These are phyloP conservation scores for Cacatua alba DNA, from an alignment of 2,113 vertebrate species.

Conservation along the genomic window DNA sequence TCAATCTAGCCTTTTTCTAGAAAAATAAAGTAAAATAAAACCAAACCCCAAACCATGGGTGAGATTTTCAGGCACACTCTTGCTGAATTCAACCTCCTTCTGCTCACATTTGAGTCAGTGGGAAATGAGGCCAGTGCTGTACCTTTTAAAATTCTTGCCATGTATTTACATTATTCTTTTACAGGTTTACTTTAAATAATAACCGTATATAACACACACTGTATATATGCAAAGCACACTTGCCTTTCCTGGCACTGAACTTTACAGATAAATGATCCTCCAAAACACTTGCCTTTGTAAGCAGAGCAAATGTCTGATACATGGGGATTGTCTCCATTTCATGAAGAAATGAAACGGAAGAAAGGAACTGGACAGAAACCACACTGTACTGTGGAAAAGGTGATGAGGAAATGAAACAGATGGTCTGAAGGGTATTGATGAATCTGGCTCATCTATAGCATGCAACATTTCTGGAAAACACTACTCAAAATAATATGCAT, in stretches of 20 bases:
- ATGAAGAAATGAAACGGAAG: neutral
- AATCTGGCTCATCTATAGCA: neutral
- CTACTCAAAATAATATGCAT: neutral
- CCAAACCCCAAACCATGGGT: neutral
- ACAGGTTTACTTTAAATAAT: slow-evolving; percentile 30
- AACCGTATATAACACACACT: neutral
- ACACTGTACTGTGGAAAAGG: neutral
- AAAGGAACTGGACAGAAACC: slow-evolving; percentile 6
- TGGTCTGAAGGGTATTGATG: neutral
- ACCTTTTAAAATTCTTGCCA: slow-evolving; percentile 31
- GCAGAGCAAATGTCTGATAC: neutral
- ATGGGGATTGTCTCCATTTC: neutral
- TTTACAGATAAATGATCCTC: neutral
- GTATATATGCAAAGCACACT: neutral
- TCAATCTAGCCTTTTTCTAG: neutral
- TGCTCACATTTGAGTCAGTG: neutral
- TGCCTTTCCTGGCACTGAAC: neutral
- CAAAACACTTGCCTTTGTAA: neutral
- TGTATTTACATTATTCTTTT: slow-evolving; percentile 41
- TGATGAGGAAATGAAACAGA: slow-evolving; percentile 29
- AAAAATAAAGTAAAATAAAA: neutral
- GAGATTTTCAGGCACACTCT: slow-evolving; percentile 23
- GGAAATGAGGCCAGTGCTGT: neutral
- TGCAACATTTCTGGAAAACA: neutral
- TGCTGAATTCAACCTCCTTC: neutral